Evolutionary conservation across 1,140 invertebrate species (phyloP), one percentile per base, ranked within the genome.

Genomic region (Alviniconcha marisindica): DNA sequence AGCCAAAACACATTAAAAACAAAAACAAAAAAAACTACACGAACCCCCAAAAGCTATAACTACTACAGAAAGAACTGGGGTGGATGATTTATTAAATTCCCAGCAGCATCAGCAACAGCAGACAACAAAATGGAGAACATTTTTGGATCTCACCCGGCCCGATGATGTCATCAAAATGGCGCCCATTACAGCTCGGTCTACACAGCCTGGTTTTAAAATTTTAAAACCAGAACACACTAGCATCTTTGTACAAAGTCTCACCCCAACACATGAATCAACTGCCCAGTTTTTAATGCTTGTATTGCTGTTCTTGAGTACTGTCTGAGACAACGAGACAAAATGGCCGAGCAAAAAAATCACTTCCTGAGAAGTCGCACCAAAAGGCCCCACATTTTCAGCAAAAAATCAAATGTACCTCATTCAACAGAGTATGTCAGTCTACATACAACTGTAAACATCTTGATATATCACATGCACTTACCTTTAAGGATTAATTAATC

Each of bases 81-180:
- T n/a, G n/a, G n/a, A n/a, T n/a, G n/a, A n/a, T n/a, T n/a, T n/a
- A n/a, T n/a, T n/a, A n/a, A n/a, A n/a, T n/a, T n/a, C n/a, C n/a
- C n/a, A n/a, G n/a, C n/a, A n/a, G n/a, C n/a, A n/a, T n/a, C n/a
- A n/a, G n/a, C n/a, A n/a, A n/a, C n/a, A n/a, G n/a, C n/a, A n/a
- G n/a, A n/a, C n/a, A n/a, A n/a, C n/a, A n/a, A n/a, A n/a, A n/a
- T n/a, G n/a, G n/a, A n/a, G n/a, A n/a, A n/a, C n/a, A n/a, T 80
- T 80, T n/a, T 18, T 1, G 33, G 12, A 36, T 15, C 38, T n/a
- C 56, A 56, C 74, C 56, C 56, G 40, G 42, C 31, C 60, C 40
- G 69, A 83, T 85, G 84, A 85, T 82, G 84, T 85, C 84, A 85
- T 76, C 81, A 85, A 85, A 80, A 85, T 85, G 84, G 84, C 84